Conservation (phyloP, 2,797 vertebrate genomes). For the Acrossocheilus fasciatus region DNA sequence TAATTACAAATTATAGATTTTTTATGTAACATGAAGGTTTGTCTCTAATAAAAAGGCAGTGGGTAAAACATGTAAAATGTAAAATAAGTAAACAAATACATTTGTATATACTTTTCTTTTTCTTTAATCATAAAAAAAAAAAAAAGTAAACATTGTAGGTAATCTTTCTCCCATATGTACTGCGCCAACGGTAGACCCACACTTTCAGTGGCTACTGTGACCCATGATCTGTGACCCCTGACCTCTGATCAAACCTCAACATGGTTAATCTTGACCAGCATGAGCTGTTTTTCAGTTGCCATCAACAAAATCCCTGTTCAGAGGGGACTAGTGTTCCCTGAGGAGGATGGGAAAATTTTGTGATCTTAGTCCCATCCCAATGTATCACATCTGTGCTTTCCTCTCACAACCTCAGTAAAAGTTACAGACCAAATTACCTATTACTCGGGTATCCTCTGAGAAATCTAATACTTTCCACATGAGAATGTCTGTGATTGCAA, state of each 20-base stretch:
- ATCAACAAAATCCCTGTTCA: neutral
- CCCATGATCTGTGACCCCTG: neutral
- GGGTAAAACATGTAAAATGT: neutral
- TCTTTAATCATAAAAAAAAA: neutral
- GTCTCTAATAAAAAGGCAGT: neutral
- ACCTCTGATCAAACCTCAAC: neutral
- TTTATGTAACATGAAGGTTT: neutral
- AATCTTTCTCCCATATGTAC: neutral
- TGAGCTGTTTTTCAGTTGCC: neutral
- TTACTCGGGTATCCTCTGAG: neutral
- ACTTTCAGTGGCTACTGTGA: neutral
- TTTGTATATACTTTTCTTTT: neutral
- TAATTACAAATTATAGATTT: neutral
- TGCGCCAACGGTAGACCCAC: neutral
- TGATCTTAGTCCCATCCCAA: neutral
- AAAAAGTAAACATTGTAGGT: neutral
- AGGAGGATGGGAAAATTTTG: neutral
- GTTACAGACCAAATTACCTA: neutral
- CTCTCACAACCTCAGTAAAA: conserved; percentile 1
- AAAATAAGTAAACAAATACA: neutral
- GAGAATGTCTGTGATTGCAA: neutral
- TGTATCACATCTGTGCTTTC: neutral
- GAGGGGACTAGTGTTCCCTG: neutral
- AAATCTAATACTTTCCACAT: neutral
- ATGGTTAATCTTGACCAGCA: neutral